Base-by-base conservation (phyloP, 2,888 invertebrate species). In the Drosophila niveifrons region DNA sequence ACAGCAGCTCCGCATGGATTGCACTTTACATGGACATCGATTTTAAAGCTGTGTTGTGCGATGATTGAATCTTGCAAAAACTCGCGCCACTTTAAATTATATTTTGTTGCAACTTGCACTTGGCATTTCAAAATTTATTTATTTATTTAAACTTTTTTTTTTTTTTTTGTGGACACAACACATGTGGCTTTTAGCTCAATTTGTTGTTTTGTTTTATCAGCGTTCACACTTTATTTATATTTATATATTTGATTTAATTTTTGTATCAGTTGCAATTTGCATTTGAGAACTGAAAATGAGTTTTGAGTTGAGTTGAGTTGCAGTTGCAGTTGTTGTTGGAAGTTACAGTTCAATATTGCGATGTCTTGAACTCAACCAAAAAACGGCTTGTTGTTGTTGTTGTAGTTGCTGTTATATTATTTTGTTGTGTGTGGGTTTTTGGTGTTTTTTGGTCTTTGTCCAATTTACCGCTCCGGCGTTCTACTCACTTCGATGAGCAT, bases 401-500 rank as follows among this genome's bases (percentile, higher is more conserved):
- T 23, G 23, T 23, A 23, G 23, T 23, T 23, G 23, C 23, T 23
- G 23, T 23, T 23, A 23, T 23, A 39, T 41, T 13, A n/a, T 31
- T 43, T 17, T 29, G 31, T 28, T 31, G 31, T 31, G 31, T 10
- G 31, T 31, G 31, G 2, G 31, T 31, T 31, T 9, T 36, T 36
- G 36, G 31, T 36, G 34, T 36, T 66, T 65, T 48, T 50, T 75
- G 73, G 66, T 78, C 36, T 51, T 81, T 71, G 69, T 80, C 76
- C 88, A 78, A 72, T 89, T 80, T 80, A 80, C 89, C 91, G 91
- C 84, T 85, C 81, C 84, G 83, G 90, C 90, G 90, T 91, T 91
- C 90, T 90, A 90, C 86, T 85, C 90, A 87, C 91, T 90, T 89
- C 90, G 90, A 90, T 90, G 91, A 91, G 90, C 90, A 91, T 91